phyloP scores from a whole-genome alignment of 1,140 invertebrate species.

The Rhyzopertha dominica region DNA sequence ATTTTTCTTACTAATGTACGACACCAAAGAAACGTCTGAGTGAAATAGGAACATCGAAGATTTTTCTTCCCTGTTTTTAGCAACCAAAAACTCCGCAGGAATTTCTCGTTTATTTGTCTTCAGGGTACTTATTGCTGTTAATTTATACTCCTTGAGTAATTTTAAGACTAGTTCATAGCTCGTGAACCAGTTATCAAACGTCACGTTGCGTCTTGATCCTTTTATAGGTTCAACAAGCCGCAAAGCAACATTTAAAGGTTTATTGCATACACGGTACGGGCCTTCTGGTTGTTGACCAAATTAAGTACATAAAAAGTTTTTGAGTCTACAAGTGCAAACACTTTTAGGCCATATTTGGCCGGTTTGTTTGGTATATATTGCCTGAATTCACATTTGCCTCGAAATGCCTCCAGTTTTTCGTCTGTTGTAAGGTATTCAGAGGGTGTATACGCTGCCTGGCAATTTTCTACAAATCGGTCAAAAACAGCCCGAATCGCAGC shows the following conservation, averaged over 20 bases:
- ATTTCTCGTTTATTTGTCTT: conserved; percentile 39
- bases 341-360: conserved; percentile 44
- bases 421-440: conserved; percentile 36
- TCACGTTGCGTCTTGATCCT: conserved; percentile 42
- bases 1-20: too few relatives aligned
- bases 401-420: conserved; percentile 40
- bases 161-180: conserved; percentile 35
- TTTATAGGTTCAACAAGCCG: conserved; percentile 37
- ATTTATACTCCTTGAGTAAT: conserved; percentile 35
- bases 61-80: too few relatives aligned
- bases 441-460: conserved; percentile 27
- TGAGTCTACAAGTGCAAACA: conserved; percentile 22
- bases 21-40: too few relatives aligned
- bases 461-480: conserved; percentile 18
- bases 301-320: conserved; percentile 38
- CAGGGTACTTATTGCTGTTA: conserved; percentile 41
- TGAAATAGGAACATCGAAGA: too few relatives aligned
- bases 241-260: conserved; percentile 38
- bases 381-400: conserved; percentile 24
- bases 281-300: conserved; percentile 30
- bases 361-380: conserved; percentile 45
- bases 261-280: conserved; percentile 27
- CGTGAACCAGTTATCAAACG: conserved; percentile 44
- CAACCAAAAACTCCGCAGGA: conserved; percentile 6
- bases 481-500: conserved; percentile 8